These are phyloP conservation scores for Physella acuta DNA, from an alignment of 1,140 invertebrate species.

Conservation along the genomic window DNA sequence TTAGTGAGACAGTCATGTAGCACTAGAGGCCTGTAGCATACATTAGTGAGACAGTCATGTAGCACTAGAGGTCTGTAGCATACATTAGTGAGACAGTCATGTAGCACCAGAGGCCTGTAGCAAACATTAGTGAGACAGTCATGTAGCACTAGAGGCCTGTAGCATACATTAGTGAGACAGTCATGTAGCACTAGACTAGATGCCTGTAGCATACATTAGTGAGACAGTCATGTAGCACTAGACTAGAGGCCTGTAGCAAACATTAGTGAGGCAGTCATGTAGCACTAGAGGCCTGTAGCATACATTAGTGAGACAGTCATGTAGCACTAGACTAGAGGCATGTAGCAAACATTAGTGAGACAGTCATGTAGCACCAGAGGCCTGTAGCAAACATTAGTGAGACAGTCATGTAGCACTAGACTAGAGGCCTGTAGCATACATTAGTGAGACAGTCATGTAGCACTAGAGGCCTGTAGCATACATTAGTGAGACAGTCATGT, in stretches of 20 bases:
- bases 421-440: slow-evolving; percentile 39
- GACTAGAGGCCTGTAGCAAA: slow-evolving; percentile 33
- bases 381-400: slow-evolving; percentile 55
- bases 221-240: slow-evolving; percentile 55
- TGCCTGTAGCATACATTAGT: slow-evolving; percentile 52
- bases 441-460: slow-evolving; percentile 39
- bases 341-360: slow-evolving; percentile 31
- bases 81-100: slow-evolving; percentile 59
- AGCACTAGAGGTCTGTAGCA: slow-evolving; percentile 48
- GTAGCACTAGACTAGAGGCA: slow-evolving; percentile 43
- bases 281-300: slow-evolving; percentile 48
- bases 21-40: slow-evolving; percentile 37
- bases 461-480: slow-evolving; percentile 51
- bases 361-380: slow-evolving; percentile 47
- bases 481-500: slow-evolving; percentile 58
- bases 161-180: slow-evolving; percentile 55
- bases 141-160: slow-evolving; percentile 50
- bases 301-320: slow-evolving; percentile 58
- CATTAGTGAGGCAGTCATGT: slow-evolving; percentile 43
- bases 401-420: slow-evolving; percentile 54
- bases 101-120: slow-evolving; percentile 43
- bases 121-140: no score
- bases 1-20: slow-evolving; percentile 59
- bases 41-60: no score
- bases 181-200: slow-evolving; percentile 49